phyloP scores from a whole-genome alignment of 2,113 vertebrate species.

The Nanorana parkeri region DNA sequence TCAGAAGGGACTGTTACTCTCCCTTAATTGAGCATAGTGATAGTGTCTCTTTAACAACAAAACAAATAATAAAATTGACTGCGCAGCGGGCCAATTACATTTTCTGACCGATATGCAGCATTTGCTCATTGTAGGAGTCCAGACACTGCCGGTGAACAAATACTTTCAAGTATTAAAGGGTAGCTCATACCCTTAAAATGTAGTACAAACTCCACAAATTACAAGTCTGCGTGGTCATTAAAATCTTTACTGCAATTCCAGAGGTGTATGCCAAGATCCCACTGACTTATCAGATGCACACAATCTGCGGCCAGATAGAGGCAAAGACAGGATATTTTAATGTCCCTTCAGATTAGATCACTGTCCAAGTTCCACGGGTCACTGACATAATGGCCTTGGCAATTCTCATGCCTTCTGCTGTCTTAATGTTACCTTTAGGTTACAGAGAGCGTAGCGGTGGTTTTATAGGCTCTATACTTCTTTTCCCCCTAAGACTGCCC shows the following conservation, averaged over 20 bases:
- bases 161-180: too few relatives aligned
- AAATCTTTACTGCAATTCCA: neutral
- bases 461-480: neutral
- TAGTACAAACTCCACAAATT: neutral
- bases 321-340: neutral
- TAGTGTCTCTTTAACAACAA: too few relatives aligned
- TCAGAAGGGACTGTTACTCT: too few relatives aligned
- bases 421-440: neutral
- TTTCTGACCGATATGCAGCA: too few relatives aligned
- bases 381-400: neutral
- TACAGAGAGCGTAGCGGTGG: neutral
- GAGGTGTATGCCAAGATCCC: conserved; percentile 5
- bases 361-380: conserved; percentile 7
- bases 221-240: neutral
- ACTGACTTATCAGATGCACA: conserved; percentile 23
- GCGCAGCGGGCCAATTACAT: too few relatives aligned
- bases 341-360: neutral
- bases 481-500: too few relatives aligned
- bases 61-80: too few relatives aligned
- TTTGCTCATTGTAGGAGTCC: too few relatives aligned
- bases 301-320: neutral
- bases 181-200: neutral
- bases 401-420: too few relatives aligned
- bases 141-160: too few relatives aligned
- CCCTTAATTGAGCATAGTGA: too few relatives aligned